These are phyloP conservation scores for Eira barbara DNA, from an alignment of 2,113 vertebrate genomes.

Conservation along the genomic window DNA sequence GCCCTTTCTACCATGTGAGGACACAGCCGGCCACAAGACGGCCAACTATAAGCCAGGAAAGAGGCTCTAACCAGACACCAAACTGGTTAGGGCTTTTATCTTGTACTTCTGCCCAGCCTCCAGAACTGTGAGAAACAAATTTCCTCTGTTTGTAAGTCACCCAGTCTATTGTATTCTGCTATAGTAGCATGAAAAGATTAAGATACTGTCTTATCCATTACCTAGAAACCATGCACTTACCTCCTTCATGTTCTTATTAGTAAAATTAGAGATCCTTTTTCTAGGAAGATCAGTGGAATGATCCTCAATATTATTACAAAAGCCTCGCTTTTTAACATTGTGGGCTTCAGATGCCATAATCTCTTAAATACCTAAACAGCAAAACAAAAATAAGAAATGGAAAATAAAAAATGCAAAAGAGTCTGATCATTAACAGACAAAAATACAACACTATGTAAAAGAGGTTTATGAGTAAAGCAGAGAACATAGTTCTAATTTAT, in stretches of 20 bases:
- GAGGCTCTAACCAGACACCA: background rate
- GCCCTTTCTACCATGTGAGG: background rate
- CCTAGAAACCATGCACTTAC: slow-evolving; percentile 75
- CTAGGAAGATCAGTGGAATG: slow-evolving; percentile 84
- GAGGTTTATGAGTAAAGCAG: background rate
- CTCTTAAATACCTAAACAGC: slow-evolving; percentile 81
- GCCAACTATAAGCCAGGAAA: background rate
- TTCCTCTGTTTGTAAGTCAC: background rate
- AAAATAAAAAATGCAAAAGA: slow-evolving; percentile 31
- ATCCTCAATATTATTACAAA: slow-evolving; percentile 79
- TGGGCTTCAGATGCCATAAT: slow-evolving; percentile 92
- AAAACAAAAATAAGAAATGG: slow-evolving; percentile 42
- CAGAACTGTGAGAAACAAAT: background rate
- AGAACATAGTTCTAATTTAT: background rate
- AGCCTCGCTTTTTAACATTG: slow-evolving; percentile 86
- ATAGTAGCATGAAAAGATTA: background rate
- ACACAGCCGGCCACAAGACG: background rate
- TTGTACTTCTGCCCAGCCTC: background rate
- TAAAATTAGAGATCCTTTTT: slow-evolving; percentile 85
- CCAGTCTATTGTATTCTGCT: background rate
- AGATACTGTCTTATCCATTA: background rate
- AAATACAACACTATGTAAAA: slow-evolving; percentile 12
- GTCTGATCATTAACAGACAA: background rate
- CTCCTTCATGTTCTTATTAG: slow-evolving; percentile 92
- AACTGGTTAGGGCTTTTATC: background rate